A percentile compares a stretch with the other conserved stretches of the same genome.
These are phyloP conservation scores for Dicycla oo DNA, from an alignment of 2,888 invertebrate genomes.

Conservation along the genomic window DNA sequence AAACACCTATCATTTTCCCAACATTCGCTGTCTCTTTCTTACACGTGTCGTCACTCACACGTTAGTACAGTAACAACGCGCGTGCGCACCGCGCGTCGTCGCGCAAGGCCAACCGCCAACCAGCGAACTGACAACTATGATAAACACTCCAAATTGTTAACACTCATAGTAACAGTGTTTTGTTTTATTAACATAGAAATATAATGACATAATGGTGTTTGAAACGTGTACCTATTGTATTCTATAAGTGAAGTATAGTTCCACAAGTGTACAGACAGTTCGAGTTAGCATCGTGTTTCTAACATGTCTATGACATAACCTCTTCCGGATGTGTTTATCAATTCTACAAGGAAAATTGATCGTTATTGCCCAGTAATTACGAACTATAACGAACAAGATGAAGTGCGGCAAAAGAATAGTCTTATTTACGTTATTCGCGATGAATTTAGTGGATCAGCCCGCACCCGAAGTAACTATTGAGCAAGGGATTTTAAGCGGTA, in stretches of 20 bases:
- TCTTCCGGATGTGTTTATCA: constrained; percentile 13
- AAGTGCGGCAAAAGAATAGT: constrained; percentile 76
- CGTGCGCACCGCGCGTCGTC: constrained; percentile 63
- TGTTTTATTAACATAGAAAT: background rate
- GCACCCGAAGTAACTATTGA: constrained; percentile 82
- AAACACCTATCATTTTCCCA: background rate
- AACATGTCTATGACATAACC: constrained; percentile 44
- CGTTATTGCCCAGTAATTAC: background rate
- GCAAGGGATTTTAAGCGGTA: constrained; percentile 84
- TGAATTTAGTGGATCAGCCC: constrained; percentile 84
- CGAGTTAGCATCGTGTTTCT: background rate
- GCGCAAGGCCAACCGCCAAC: constrained; percentile 47
- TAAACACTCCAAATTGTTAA: constrained; percentile 35
- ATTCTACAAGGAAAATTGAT: constrained; percentile 14
- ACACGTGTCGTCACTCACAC: constrained; percentile 36
- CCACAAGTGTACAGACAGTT: background rate
- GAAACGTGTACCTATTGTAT: constrained; percentile 1
- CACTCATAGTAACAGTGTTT: constrained; percentile 9
- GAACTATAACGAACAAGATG: constrained; percentile 68
- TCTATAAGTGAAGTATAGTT: background rate
- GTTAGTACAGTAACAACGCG: constrained; percentile 67
- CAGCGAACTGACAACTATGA: constrained; percentile 51
- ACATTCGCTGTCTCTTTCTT: constrained; percentile 41
- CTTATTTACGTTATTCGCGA: constrained; percentile 80
- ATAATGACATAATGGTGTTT: background rate